Base-by-base conservation (phyloP, 2,797 vertebrate genomes). In the Hydrolagus colliei region DNA sequence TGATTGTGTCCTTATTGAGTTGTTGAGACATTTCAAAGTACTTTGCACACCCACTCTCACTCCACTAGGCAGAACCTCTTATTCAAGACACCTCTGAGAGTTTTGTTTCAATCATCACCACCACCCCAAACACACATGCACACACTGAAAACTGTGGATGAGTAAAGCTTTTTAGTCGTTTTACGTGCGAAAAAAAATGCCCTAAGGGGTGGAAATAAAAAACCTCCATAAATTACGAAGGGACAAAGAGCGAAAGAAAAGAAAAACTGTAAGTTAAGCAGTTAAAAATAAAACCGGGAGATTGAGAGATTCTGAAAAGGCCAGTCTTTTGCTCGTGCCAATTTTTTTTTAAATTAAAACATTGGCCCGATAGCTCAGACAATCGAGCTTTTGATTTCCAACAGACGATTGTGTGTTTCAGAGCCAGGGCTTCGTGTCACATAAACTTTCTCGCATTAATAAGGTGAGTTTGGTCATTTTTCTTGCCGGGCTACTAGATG, bases 221-320 rank as follows among this genome's bases (percentile, higher is more conserved):
- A 52, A 52, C 41, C 41, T 52, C 41, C 65, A 84, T 35, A 68
- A 12, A 52, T 84, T 52, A 16, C 71, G 79, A 84, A 84, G 65
- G 41, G 79, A 84, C 79, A 84, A 84, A 52, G 41, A 52, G 63
- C 71, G 65, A 32, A 84, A 84, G 65, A 27, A 82, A 82, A 82
- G 78, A 62, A 82, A 82, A 82, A 67, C 27, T 68, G 41, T 6
- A 82, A 82, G 27, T 18, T 22, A 80, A 80, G 63, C 79, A 35
- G 63, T 68, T 32, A 18, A 82, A 68, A 10, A 41, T 27, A 82
- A 3, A 32, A 52, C 41, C 41, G 41, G 2, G 16, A 71, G 65
- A 84, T 52, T 52, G 41, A 84, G 5, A 71, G 13, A 35, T 68
- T 68, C 79, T 84, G 67, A 68, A 84, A 84, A 84, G 63, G 32